These are phyloP conservation scores for Drymonia ruficornis DNA, from an alignment of 2,888 invertebrate species.

Conservation along the genomic window DNA sequence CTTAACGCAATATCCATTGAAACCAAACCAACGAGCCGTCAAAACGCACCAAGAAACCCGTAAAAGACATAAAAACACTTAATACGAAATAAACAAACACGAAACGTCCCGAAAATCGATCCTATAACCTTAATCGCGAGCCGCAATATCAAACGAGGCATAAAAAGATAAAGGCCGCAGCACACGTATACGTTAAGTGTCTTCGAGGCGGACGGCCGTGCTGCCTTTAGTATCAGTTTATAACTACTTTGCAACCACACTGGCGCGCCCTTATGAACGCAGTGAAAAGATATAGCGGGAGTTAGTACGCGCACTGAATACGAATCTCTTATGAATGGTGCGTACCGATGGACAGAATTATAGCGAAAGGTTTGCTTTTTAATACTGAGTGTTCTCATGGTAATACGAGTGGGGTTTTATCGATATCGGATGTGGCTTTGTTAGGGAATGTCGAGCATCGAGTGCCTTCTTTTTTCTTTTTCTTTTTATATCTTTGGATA, in stretches of 20 bases:
- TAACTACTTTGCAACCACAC: conserved; percentile 68
- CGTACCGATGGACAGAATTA: conserved; percentile 63
- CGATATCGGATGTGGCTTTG: conserved; percentile 51
- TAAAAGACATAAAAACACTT: conserved; percentile 47
- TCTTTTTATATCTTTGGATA: conserved; percentile 24
- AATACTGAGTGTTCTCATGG: conserved; percentile 73
- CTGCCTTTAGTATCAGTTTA: conserved; percentile 64
- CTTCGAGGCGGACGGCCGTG: conserved; percentile 45
- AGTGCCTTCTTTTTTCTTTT: conserved; percentile 21
- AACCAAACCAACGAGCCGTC: conserved; percentile 31
- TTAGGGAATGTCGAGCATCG: conserved; percentile 46
- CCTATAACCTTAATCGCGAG: conserved; percentile 55
- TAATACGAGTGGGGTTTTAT: conserved; percentile 55
- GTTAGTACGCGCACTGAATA: conserved; percentile 66
- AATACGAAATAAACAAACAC: conserved; percentile 53
- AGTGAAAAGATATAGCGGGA: conserved; percentile 74
- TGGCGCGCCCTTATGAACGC: conserved; percentile 68
- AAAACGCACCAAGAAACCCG: conserved; percentile 37
- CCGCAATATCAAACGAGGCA: conserved; percentile 55
- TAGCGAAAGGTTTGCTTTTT: conserved; percentile 65
- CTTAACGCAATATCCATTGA: conserved; percentile 17
- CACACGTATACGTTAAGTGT: conserved; percentile 59
- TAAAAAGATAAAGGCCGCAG: conserved; percentile 57
- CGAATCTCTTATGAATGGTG: conserved; percentile 67
- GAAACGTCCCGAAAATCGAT: conserved; percentile 51